Evolutionary conservation across 2,113 vertebrate genomes (phyloP), one percentile per base, ranked within the genome.

Genomic region (Myodes glareolus): DNA sequence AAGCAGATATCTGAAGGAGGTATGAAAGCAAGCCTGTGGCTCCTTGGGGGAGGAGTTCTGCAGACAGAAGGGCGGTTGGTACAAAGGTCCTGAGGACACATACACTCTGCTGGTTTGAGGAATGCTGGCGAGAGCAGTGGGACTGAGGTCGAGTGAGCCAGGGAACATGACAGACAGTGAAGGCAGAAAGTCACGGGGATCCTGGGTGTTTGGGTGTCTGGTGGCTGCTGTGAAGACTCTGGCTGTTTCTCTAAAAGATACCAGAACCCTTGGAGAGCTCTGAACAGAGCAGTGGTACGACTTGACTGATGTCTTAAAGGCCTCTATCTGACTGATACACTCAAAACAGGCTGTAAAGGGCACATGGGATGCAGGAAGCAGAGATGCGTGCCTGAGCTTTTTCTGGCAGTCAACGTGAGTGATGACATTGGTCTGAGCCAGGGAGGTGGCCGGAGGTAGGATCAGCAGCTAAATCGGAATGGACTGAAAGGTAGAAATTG

Each of bases 221-320:
- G 23, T 1, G 84, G 87, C 76, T 1, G 4, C 3, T 11, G 7
- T 14, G 33, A 85, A 76, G 88, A 73, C 50, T 52, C 88, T 45
- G 92, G 58, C 65, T 86, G 52, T 55, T 33, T n/a, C 39, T 93
- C 91, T 70, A 58, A 93, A 80, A 88, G 31, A 80, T 13, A 36
- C 0, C 1, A 36, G 77, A 67, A 11, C 6, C 58, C 1, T 10
- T 10, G 88, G 36, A 50, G 72, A 82, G 16, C 47, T 39, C 36
- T 10, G 65, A 75, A 47, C 36, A 45, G 68, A 67, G 47, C 39
- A 58, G 17, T 11, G 63, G 84, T 29, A 29, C 25, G 23, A 33
- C 16, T 27, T 68, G 76, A 73, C 33, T 88, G 58, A 42, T 80
- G 27, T 88, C 42, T 80, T 72, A 52, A 82, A 92, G 75, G 47